Percentiles rank a stretch among this genome's conserved stretches.
Conservation (phyloP, 2,888 invertebrate genomes). For the Nipponacmea schrenckii region DNA sequence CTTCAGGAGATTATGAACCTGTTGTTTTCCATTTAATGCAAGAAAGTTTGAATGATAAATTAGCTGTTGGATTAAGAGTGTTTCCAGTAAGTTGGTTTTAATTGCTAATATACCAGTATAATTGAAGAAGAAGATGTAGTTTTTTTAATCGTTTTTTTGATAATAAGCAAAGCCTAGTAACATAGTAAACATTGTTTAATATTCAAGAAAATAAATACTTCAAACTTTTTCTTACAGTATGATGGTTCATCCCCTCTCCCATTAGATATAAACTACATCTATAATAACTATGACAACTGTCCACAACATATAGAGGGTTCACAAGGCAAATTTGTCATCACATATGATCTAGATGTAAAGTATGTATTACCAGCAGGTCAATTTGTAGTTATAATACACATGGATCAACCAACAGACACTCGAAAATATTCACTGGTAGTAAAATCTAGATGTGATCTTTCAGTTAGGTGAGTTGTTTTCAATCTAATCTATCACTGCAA, state of each 20-base stretch:
- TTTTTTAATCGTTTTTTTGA: too few relatives aligned
- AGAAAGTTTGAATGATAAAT: conserved; percentile 24
- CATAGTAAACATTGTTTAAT: too few relatives aligned
- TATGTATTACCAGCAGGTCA: conserved; percentile 81
- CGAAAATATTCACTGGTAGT: conserved; percentile 76
- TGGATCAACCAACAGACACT: conserved; percentile 76
- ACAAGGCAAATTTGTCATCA: conserved; percentile 46
- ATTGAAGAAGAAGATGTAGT: too few relatives aligned
- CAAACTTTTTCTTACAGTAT: neutral
- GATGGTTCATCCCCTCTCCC: conserved; percentile 13
- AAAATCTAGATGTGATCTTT: conserved; percentile 33
- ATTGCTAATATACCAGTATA: too few relatives aligned
- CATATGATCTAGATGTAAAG: conserved; percentile 78
- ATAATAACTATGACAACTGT: conserved; percentile 37
- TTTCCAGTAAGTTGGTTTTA: conserved; percentile 32
- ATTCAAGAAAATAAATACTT: too few relatives aligned
- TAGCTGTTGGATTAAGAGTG: conserved; percentile 39
- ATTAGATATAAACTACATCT: conserved; percentile 36
- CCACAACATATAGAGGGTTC: conserved; percentile 19
- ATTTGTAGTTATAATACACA: conserved; percentile 79
- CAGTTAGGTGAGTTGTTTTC: conserved; percentile 36
- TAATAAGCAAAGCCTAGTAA: too few relatives aligned
- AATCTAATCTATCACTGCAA: too few relatives aligned
- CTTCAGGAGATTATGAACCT: conserved; percentile 14
- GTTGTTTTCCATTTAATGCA: conserved; percentile 34